Percentiles rank a stretch among this genome's conserved stretches.
Evolutionary conservation across 2,888 invertebrate genomes (phyloP).

Genomic region (Eupithecia subfuscata): DNA sequence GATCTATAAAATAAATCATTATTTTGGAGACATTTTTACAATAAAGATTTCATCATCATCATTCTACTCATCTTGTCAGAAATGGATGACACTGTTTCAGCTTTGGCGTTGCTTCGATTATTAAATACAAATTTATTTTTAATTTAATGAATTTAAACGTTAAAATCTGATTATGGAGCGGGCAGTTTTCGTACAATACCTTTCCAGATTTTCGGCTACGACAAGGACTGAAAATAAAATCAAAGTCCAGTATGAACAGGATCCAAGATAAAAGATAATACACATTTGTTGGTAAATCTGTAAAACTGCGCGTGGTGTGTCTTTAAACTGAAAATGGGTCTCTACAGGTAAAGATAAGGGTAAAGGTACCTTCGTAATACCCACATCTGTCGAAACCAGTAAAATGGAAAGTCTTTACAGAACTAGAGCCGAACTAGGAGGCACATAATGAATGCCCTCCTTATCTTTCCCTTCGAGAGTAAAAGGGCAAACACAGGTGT

Average conservation of each 20-base stretch:
- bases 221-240: too few relatives aligned
- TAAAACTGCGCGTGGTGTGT: neutral
- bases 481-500: conserved; percentile 60
- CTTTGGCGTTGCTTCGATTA: neutral
- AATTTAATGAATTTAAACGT: too few relatives aligned
- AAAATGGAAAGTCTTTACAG: conserved; percentile 40
- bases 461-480: conserved; percentile 48
- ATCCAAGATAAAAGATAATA: neutral
- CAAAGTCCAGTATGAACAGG: too few relatives aligned
- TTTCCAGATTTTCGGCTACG: too few relatives aligned
- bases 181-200: too few relatives aligned
- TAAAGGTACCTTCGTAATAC: neutral
- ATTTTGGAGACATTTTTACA: neutral
- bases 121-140: too few relatives aligned
- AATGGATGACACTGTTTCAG: neutral
- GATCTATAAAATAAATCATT: too few relatives aligned
- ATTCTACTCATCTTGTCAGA: neutral
- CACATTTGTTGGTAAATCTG: too few relatives aligned
- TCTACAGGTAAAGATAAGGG: neutral
- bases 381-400: conserved; percentile 5
- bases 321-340: neutral
- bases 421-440: conserved; percentile 34
- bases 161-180: too few relatives aligned
- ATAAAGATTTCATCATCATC: neutral
- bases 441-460: conserved; percentile 43